Evolutionary conservation across 1,140 invertebrate species (phyloP), one percentile per base, ranked within the genome.

Genomic region (Aphidius ervi): DNA sequence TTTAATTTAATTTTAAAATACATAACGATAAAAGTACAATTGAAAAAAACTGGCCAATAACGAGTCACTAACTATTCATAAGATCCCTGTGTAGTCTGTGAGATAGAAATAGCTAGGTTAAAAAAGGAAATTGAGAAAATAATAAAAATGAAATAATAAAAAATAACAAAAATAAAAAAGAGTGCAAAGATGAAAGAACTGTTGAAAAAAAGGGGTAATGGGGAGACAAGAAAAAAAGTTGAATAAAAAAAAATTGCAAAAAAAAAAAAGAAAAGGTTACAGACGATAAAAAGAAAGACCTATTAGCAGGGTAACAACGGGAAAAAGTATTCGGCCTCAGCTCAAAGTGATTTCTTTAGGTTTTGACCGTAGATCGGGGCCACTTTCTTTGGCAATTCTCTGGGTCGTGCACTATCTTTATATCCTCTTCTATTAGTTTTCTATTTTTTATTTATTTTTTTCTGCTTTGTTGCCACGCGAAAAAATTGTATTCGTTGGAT

Each of bases 261-360:
- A 31, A 9, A 23, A 8, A 5, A 42, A 47, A 41, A 31, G 39
- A 10, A 46, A 9, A 50, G 52, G 43, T 46, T 55, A 47, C 10
- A n/a, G 41, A 54, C 52, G 58, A 55, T 55, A 55, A 53, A 60
- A 60, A 54, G 58, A 60, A 55, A 55, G 50, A 60, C 50, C 58
- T 60, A 60, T 60, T 60, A 60, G 58, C 58, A 46, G 45, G 58
- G 58, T 60, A 60, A 60, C 58, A 60, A 60, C 58, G 58, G 52
- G 58, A 59, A 60, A 59, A 55, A 60, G 58, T 60, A 60, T 60
- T 60, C 52, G 58, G 50, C 48, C 48, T 59, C 48, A n/a, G 42
- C 40, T 54, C 58, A 60, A 60, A 60, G 58, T 52, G 58, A 60
- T 60, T 59, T 60, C 58, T 60, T 46, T 43, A 47, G 46, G 46